Evolutionary conservation across 2,797 vertebrate species (phyloP).

Genomic region (Phrynocephalus guinanensis): DNA sequence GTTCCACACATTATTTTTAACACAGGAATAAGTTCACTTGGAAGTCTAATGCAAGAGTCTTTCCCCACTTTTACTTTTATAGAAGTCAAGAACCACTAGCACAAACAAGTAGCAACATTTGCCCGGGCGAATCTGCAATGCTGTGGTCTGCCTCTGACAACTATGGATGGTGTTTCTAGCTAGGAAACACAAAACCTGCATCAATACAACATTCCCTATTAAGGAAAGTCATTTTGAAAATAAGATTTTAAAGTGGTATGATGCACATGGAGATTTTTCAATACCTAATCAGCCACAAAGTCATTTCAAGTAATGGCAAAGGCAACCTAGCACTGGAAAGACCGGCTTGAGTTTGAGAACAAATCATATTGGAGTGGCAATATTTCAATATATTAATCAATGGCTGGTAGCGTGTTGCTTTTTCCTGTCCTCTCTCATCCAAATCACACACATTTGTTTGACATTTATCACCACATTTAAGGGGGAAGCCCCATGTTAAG

Average conservation of each 20-base stretch:
- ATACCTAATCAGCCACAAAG: slow-evolving; percentile 35
- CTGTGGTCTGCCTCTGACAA: slow-evolving; percentile 14
- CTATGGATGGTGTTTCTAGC: neutral
- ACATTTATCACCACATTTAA: neutral
- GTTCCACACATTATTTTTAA: slow-evolving; percentile 10
- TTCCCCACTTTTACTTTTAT: too few relatives aligned
- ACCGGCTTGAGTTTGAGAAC: neutral
- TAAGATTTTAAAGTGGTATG: slow-evolving; percentile 38
- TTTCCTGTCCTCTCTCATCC: slow-evolving; percentile 29
- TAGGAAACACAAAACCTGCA: neutral
- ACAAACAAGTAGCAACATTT: slow-evolving; percentile 33
- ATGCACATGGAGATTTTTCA: slow-evolving; percentile 42
- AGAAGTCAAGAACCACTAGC: neutral
- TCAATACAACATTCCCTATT: slow-evolving; percentile 11
- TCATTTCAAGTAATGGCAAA: neutral
- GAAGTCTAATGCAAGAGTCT: neutral
- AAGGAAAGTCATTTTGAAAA: slow-evolving; percentile 55
- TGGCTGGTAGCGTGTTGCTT: slow-evolving; percentile 21
- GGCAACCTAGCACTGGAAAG: slow-evolving; percentile 28
- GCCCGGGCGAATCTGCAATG: neutral
- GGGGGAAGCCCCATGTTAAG: neutral
- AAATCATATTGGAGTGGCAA: neutral
- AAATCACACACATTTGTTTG: slow-evolving; percentile 8
- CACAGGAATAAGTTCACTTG: neutral
- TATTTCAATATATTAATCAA: slow-evolving; percentile 50